Evolutionary conservation across 2,797 vertebrate species (phyloP).

Genomic region (Sebastolobus alascanus): DNA sequence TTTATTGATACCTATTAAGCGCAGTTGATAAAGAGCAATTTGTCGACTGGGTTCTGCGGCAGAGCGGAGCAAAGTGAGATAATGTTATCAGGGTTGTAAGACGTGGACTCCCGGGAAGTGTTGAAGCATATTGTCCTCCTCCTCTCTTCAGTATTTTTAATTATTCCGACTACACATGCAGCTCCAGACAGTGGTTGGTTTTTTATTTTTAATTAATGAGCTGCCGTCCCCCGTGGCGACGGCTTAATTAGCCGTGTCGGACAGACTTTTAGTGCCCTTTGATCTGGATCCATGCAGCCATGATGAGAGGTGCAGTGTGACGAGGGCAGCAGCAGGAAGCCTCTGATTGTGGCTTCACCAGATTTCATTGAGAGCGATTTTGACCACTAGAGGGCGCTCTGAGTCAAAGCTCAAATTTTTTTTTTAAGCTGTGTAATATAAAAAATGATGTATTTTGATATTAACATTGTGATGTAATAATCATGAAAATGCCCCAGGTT

Average conservation of each 20-base stretch:
- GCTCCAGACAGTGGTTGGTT: slow-evolving; percentile 29
- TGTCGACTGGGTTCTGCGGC: neutral
- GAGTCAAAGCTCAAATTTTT: slow-evolving; percentile 4
- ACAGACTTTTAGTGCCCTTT: slow-evolving; percentile 44
- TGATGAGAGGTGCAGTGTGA: neutral
- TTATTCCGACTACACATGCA: slow-evolving; percentile 16
- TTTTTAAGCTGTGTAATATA: neutral
- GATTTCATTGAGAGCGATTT: neutral
- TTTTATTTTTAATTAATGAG: slow-evolving; percentile 52
- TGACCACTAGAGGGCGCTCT: slow-evolving; percentile 57
- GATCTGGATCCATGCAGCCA: neutral
- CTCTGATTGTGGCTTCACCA: neutral
- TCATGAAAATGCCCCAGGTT: slow-evolving; percentile 34
- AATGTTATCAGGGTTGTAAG: slow-evolving; percentile 12
- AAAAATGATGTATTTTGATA: slow-evolving; percentile 6
- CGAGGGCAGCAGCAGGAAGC: neutral
- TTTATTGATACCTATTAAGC: neutral
- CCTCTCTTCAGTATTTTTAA: slow-evolving; percentile 44
- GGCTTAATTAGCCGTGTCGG: slow-evolving; percentile 35
- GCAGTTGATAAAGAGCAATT: neutral
- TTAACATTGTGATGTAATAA: neutral
- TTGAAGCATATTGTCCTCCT: slow-evolving; percentile 19
- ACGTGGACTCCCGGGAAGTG: slow-evolving; percentile 9
- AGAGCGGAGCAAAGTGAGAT: slow-evolving; percentile 17
- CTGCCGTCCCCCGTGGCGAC: slow-evolving; percentile 23